Conservation (phyloP, 2,113 vertebrate genomes). For the Buteo buteo region DNA sequence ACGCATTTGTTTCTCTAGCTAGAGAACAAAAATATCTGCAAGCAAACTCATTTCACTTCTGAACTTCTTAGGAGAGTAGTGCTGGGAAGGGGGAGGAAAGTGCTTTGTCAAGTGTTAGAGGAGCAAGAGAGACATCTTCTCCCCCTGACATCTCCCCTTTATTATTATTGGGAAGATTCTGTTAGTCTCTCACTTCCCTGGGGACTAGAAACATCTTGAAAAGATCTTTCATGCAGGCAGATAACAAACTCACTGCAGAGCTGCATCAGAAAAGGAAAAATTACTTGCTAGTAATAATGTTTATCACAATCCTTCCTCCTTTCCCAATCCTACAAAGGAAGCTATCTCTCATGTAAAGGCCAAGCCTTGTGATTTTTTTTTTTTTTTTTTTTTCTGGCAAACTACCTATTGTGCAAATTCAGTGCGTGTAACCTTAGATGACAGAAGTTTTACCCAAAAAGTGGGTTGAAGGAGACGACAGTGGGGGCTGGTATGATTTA, state of each 20-base stretch:
- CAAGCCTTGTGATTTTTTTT: not conserved
- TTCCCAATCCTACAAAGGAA: constrained; percentile 24
- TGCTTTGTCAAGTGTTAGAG: constrained; percentile 42
- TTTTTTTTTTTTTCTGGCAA: not conserved
- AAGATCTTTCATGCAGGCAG: constrained; percentile 64
- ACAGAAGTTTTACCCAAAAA: not conserved
- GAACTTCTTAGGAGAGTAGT: constrained; percentile 16
- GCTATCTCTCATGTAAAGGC: not conserved
- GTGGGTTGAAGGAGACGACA: not conserved
- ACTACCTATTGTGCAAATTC: not conserved
- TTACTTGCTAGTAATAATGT: constrained; percentile 50
- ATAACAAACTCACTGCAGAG: constrained; percentile 53
- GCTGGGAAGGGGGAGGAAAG: constrained; percentile 28
- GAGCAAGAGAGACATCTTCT: constrained; percentile 50
- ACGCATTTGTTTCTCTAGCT: constrained; percentile 42
- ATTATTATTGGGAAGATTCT: constrained; percentile 58
- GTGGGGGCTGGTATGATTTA: not conserved
- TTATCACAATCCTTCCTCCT: constrained; percentile 45
- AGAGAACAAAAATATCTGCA: constrained; percentile 59
- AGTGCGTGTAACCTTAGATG: not conserved
- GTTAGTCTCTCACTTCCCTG: constrained; percentile 53
- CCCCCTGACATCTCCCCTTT: not conserved
- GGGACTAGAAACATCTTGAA: constrained; percentile 64
- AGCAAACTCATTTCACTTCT: constrained; percentile 54
- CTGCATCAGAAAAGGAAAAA: constrained; percentile 54